Evolutionary conservation across 2,113 vertebrate genomes (phyloP).

Genomic region (Procavia capensis): DNA sequence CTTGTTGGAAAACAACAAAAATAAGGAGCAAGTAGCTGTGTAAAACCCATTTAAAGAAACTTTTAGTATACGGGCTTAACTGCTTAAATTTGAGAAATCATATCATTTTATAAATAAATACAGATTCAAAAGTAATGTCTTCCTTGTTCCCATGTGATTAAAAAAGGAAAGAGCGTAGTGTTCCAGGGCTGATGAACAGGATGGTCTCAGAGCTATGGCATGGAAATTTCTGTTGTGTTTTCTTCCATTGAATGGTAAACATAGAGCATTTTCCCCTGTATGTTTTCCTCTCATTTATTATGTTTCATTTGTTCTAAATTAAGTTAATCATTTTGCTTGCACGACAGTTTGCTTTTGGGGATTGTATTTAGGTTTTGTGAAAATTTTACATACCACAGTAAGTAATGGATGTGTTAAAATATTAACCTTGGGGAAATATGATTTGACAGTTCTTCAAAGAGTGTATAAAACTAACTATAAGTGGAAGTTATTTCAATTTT

Average conservation of each 20-base stretch:
- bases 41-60: constrained; percentile 1
- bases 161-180: neutral
- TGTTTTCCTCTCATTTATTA: neutral
- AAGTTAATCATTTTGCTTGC: constrained; percentile 65
- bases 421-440: constrained; percentile 65
- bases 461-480: constrained; percentile 71
- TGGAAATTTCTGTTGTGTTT: neutral
- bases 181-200: neutral
- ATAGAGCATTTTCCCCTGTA: neutral
- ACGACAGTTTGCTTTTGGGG: neutral
- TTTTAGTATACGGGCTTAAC: neutral
- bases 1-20: constrained; percentile 5
- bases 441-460: constrained; percentile 74
- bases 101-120: constrained; percentile 4
- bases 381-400: constrained; percentile 49
- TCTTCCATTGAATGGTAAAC: neutral
- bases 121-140: neutral
- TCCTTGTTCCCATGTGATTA: neutral
- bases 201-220: neutral
- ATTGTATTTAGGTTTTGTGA: constrained; percentile 57
- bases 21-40: neutral
- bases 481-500: constrained; percentile 67
- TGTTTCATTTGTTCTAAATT: constrained; percentile 40
- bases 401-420: constrained; percentile 74
- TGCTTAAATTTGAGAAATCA: neutral